phyloP scores from a whole-genome alignment of 2,888 invertebrate species.

The Unio pictorum region DNA sequence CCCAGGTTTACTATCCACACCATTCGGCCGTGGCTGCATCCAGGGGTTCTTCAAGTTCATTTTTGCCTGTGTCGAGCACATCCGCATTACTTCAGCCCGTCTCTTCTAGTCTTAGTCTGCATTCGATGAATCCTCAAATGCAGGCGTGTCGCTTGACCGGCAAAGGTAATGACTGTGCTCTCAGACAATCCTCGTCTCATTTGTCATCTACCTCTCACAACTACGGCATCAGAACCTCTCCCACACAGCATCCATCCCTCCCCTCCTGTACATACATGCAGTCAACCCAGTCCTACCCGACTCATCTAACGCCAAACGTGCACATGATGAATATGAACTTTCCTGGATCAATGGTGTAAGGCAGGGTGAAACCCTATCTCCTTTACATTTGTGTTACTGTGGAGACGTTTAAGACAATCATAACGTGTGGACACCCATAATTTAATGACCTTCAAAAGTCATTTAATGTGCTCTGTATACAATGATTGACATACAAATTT shows the following conservation, averaged over 20 bases:
- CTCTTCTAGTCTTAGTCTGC: slow-evolving; percentile 48
- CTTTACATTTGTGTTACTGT: too few relatives aligned
- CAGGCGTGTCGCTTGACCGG: slow-evolving; percentile 52
- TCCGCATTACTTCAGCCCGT: slow-evolving; percentile 48
- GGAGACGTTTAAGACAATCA: too few relatives aligned
- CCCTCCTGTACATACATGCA: slow-evolving; percentile 68
- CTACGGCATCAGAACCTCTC: slow-evolving; percentile 51
- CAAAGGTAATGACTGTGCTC: slow-evolving; percentile 49
- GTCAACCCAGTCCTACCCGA: slow-evolving; percentile 59
- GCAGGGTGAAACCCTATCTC: slow-evolving; percentile 2
- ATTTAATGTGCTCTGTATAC: too few relatives aligned
- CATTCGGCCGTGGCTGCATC: slow-evolving; percentile 46
- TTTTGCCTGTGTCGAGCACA: slow-evolving; percentile 54
- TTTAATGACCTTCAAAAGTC: too few relatives aligned
- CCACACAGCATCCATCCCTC: slow-evolving; percentile 52
- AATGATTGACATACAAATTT: too few relatives aligned
- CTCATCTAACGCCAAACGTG: slow-evolving; percentile 58
- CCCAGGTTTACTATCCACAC: slow-evolving; percentile 64
- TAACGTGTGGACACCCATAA: too few relatives aligned
- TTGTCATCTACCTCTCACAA: slow-evolving; percentile 46
- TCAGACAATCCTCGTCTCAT: slow-evolving; percentile 45
- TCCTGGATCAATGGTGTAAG: slow-evolving; percentile 62
- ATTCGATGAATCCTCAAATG: slow-evolving; percentile 53
- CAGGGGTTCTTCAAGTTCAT: slow-evolving; percentile 42
- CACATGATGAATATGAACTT: slow-evolving; percentile 69